These are phyloP conservation scores for Cynopterus brachyotis DNA, from an alignment of 2,113 vertebrate genomes.

Conservation along the genomic window DNA sequence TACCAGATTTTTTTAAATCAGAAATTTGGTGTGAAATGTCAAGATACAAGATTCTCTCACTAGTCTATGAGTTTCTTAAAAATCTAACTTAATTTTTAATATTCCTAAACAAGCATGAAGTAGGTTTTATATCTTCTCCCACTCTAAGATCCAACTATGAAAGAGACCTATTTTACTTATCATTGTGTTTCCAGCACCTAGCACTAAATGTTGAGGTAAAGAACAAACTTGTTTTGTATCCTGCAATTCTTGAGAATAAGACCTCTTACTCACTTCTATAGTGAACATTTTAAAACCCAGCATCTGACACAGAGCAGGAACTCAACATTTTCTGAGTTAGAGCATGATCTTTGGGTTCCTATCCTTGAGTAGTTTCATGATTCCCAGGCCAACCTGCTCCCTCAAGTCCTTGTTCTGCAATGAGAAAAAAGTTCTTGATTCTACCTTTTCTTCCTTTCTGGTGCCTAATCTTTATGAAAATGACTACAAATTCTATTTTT, in stretches of 20 bases:
- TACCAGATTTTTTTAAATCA: background rate
- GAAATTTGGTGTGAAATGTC: background rate
- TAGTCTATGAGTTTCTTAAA: background rate
- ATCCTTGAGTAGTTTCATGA: background rate
- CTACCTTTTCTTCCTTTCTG: background rate
- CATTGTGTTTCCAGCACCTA: background rate
- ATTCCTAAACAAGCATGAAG: background rate
- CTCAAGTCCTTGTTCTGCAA: background rate
- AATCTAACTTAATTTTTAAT: background rate
- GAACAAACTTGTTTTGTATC: background rate
- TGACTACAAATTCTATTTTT: background rate
- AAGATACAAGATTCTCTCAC: background rate
- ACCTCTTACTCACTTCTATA: background rate
- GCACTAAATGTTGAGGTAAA: background rate
- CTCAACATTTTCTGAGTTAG: background rate
- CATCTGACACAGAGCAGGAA: background rate
- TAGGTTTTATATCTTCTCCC: background rate
- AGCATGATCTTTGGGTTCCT: background rate
- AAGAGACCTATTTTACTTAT: background rate
- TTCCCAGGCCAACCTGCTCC: background rate
- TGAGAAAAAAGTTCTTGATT: background rate
- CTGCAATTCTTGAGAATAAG: background rate
- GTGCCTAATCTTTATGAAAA: slow-evolving; percentile 9
- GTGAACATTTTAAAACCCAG: background rate
- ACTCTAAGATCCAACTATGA: background rate